Evolutionary conservation across 2,113 vertebrate species (phyloP).

Genomic region (Barnardius zonarius): DNA sequence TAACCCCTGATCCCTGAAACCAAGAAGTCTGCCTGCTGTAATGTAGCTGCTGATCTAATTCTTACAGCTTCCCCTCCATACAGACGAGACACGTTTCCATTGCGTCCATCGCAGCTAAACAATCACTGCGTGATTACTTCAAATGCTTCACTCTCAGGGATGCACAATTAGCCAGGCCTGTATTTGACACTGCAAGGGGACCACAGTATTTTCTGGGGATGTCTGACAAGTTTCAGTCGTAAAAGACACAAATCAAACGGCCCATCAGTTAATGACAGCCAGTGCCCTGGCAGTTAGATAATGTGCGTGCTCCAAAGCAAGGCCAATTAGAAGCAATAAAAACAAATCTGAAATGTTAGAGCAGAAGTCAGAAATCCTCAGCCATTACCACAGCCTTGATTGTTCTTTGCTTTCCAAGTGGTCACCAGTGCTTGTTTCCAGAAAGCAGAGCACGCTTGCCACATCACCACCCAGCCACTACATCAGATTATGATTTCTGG

Average conservation of each 20-base stretch:
- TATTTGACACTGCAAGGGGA: neutral
- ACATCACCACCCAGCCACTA: neutral
- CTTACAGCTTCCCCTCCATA: neutral
- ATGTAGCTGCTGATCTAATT: slow-evolving; percentile 34
- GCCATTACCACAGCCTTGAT: neutral
- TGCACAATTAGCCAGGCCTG: slow-evolving; percentile 15
- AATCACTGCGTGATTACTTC: slow-evolving; percentile 29
- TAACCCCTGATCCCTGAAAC: slow-evolving; percentile 40
- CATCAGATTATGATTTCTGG: neutral
- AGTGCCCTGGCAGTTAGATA: slow-evolving; percentile 11
- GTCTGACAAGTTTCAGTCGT: slow-evolving; percentile 23
- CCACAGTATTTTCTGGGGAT: neutral
- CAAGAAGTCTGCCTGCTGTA: neutral
- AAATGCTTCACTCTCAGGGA: slow-evolving; percentile 13
- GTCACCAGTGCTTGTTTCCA: neutral
- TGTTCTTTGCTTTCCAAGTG: neutral
- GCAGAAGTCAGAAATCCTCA: slow-evolving; percentile 51
- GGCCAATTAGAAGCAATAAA: slow-evolving; percentile 60
- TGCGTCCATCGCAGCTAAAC: neutral
- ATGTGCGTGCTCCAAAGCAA: slow-evolving; percentile 28
- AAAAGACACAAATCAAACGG: slow-evolving; percentile 39
- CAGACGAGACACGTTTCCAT: neutral
- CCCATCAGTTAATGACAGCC: slow-evolving; percentile 36
- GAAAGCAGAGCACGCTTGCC: neutral
- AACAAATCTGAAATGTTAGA: slow-evolving; percentile 50